Conservation (phyloP, 2,888 invertebrate genomes). For the Molanna angustata region DNA sequence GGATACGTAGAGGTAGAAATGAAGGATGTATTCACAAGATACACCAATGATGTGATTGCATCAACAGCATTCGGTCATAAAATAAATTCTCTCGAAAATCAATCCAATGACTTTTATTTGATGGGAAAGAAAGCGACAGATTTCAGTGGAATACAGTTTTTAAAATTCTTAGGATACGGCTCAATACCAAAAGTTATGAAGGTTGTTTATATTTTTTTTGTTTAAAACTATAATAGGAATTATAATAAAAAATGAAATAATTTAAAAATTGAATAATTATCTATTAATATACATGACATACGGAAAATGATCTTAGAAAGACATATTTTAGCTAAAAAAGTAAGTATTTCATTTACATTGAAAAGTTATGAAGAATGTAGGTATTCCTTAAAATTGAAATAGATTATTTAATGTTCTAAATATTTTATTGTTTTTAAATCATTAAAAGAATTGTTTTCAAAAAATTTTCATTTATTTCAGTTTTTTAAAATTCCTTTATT, state of each 20-base stretch:
- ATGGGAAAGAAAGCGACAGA: conserved; percentile 37
- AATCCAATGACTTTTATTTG: conserved; percentile 53
- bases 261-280: no score
- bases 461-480: conserved; percentile 19
- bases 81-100: conserved; percentile 54
- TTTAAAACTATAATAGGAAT: no score
- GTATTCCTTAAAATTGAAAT: no score
- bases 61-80: conserved; percentile 56
- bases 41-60: conserved; percentile 60
- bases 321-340: no score
- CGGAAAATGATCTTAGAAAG: no score
- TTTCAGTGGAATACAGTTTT: conserved; percentile 30
- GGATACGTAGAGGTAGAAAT: conserved; percentile 41
- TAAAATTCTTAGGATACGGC: conserved; percentile 31
- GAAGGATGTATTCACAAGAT: conserved; percentile 52
- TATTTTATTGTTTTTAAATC: no score
- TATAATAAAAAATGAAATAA: no score
- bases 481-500: conserved; percentile 30
- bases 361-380: no score
- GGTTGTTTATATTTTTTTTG: no score
- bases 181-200: conserved; percentile 30
- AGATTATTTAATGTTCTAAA: no score
- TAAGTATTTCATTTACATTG: no score
- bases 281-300: no score
- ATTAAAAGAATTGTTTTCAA: not conserved